These are phyloP conservation scores for Manacus vitellinus DNA, from an alignment of 2,113 vertebrate genomes.

Conservation along the genomic window DNA sequence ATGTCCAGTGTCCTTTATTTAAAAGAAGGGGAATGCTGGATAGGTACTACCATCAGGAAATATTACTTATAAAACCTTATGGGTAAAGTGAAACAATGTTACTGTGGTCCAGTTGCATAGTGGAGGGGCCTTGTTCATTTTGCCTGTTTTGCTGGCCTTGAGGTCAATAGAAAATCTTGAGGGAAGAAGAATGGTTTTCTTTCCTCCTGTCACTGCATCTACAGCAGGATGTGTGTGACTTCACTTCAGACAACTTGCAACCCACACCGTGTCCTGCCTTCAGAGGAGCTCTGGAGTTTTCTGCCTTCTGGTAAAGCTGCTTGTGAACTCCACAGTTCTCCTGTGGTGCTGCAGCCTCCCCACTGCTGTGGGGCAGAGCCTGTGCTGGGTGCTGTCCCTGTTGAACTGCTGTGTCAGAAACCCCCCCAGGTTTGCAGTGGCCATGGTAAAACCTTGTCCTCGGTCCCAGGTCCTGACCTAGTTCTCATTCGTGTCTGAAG, in stretches of 20 bases:
- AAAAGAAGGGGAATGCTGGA: background rate
- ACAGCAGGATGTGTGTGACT: background rate
- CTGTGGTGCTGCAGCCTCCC: background rate
- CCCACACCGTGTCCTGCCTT: background rate
- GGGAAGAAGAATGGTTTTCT: background rate
- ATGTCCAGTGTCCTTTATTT: background rate
- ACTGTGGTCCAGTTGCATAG: background rate
- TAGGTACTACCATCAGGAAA: background rate
- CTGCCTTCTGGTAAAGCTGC: background rate
- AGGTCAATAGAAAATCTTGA: background rate
- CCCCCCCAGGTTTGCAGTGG: background rate
- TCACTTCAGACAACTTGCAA: background rate
- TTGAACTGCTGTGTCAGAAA: background rate
- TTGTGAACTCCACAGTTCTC: background rate
- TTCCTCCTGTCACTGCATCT: background rate
- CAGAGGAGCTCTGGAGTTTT: background rate
- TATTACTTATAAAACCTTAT: background rate
- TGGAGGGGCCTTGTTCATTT: background rate
- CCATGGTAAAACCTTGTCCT: background rate
- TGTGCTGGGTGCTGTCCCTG: background rate
- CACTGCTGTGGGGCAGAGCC: background rate
- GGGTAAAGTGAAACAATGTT: background rate
- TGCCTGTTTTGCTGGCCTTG: background rate
- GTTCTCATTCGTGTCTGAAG: background rate
- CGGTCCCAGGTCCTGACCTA: rapidly evolving